Conservation (phyloP, 2,113 vertebrate species). For the Cacatua alba region DNA sequence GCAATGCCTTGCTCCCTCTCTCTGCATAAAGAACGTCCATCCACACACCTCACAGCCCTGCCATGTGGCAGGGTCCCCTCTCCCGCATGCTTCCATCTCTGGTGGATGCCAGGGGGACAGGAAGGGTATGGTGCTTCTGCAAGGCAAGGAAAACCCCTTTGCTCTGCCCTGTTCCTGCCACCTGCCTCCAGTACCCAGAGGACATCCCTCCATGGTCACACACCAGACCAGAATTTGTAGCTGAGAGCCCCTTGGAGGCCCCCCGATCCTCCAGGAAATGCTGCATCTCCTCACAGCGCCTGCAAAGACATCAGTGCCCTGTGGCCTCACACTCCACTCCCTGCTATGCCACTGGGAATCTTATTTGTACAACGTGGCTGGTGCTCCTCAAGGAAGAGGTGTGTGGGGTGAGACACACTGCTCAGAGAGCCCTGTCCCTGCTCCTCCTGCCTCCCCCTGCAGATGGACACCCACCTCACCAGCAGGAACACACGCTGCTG, state of each 20-base stretch:
- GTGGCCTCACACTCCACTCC: fast-evolving
- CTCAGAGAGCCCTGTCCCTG: background rate
- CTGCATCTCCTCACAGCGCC: background rate
- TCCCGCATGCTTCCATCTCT: fast-evolving
- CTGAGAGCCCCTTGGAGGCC: background rate
- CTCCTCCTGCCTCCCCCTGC: background rate
- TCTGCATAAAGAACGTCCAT: fast-evolving
- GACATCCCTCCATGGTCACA: background rate
- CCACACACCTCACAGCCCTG: fast-evolving
- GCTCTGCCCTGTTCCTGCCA: background rate
- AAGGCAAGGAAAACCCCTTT: background rate
- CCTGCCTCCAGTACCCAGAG: no score
- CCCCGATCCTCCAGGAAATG: background rate
- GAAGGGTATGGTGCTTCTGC: fast-evolving
- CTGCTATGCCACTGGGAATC: fast-evolving
- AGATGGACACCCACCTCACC: background rate
- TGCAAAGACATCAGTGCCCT: background rate
- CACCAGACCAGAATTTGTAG: background rate
- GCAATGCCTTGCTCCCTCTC: fast-evolving
- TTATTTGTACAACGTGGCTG: background rate
- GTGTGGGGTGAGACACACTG: background rate
- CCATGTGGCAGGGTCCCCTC: fast-evolving
- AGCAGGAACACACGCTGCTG: background rate
- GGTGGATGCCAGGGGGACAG: fast-evolving
- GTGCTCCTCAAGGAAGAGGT: background rate